phyloP scores from a whole-genome alignment of 2,113 vertebrate genomes.

The Brachirus orientalis region DNA sequence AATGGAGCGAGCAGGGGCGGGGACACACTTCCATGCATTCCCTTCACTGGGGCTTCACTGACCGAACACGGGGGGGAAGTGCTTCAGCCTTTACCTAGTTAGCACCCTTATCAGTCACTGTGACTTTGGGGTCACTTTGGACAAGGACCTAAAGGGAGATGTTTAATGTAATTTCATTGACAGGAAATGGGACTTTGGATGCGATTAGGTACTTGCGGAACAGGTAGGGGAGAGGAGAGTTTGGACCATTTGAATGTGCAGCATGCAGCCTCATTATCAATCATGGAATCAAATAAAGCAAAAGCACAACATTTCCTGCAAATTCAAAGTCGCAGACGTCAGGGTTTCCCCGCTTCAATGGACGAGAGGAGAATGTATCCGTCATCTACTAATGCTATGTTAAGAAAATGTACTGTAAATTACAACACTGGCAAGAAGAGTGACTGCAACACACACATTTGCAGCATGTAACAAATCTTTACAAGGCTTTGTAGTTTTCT shows the following conservation, averaged over 20 bases:
- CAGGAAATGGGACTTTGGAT: conserved; percentile 79
- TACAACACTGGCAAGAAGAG: too few species aligned
- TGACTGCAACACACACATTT: too few species aligned
- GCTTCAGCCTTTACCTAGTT: conserved; percentile 80
- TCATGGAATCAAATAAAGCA: conserved; percentile 20
- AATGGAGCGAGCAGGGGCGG: conserved; percentile 76
- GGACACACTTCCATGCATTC: conserved; percentile 41
- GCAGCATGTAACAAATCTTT: too few species aligned
- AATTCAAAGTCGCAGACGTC: conserved; percentile 35
- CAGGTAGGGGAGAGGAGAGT: conserved; percentile 69
- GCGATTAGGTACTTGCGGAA: conserved; percentile 70
- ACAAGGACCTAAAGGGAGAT: conserved; percentile 77
- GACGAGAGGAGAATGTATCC: too few species aligned
- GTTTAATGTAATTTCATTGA: conserved; percentile 82
- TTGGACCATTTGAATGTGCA: too few species aligned
- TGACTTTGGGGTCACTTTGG: conserved; percentile 79
- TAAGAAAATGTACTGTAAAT: too few species aligned
- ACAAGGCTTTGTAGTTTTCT: too few species aligned
- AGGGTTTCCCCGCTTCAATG: neutral
- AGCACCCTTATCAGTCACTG: conserved; percentile 80
- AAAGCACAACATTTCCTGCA: neutral
- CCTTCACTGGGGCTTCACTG: conserved; percentile 53
- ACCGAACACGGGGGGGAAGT: conserved; percentile 70
- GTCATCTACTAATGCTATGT: too few species aligned
- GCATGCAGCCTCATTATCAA: conserved; percentile 28